These are phyloP conservation scores for Polymixis lichenea DNA, from an alignment of 2,888 invertebrate species.

Conservation along the genomic window DNA sequence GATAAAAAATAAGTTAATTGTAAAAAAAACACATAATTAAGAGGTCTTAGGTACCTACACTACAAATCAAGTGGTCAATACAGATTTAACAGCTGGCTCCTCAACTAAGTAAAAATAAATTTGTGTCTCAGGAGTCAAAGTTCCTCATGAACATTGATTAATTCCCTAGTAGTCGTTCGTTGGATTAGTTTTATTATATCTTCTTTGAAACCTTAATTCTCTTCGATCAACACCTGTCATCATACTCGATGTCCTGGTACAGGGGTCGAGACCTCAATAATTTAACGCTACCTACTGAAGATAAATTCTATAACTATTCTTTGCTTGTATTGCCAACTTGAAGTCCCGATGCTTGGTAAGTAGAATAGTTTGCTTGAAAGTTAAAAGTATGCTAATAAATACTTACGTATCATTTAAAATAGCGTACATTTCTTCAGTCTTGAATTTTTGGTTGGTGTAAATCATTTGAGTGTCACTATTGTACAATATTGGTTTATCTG, in stretches of 20 bases:
- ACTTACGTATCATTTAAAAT: conserved; percentile 86
- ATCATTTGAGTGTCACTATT: conserved; percentile 75
- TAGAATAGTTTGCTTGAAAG: neutral
- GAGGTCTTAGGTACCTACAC: too few species aligned
- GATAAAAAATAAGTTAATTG: too few species aligned
- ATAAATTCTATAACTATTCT: neutral
- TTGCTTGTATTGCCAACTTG: neutral
- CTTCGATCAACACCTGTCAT: neutral
- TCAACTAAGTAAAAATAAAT: too few species aligned
- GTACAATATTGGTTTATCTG: conserved; percentile 84
- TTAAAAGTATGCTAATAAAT: neutral
- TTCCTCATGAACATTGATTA: too few species aligned
- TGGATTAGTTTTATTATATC: too few species aligned
- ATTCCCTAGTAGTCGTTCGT: too few species aligned
- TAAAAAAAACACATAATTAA: too few species aligned
- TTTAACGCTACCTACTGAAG: neutral
- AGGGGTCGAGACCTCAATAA: neutral
- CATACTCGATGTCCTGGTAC: neutral
- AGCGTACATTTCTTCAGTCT: conserved; percentile 83
- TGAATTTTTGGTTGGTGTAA: conserved; percentile 73
- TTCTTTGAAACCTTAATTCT: too few species aligned
- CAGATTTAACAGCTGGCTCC: too few species aligned
- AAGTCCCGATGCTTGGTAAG: neutral
- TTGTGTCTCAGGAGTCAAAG: too few species aligned
- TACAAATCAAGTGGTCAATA: too few species aligned